phyloP scores from a whole-genome alignment of 2,113 vertebrate species.

The Noturus placidus region DNA sequence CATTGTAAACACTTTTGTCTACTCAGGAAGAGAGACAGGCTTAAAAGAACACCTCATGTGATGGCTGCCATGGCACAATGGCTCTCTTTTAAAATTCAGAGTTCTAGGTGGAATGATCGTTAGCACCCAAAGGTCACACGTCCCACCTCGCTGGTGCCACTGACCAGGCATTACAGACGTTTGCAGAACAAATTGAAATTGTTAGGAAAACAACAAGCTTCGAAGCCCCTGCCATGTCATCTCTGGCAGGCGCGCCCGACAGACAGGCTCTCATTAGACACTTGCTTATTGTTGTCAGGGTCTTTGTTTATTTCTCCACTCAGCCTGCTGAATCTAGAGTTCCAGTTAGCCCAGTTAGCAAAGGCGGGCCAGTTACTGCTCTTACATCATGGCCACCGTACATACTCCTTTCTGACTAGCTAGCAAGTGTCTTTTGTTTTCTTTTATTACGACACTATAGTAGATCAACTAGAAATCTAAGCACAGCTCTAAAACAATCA shows the following conservation, averaged over 20 bases:
- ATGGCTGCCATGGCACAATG: conserved; percentile 35
- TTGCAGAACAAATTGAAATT: conserved; percentile 40
- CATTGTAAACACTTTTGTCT: conserved; percentile 39
- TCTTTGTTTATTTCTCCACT: conserved; percentile 47
- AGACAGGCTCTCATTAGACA: conserved; percentile 54
- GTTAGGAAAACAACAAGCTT: conserved; percentile 44
- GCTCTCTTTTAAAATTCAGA: conserved; percentile 36
- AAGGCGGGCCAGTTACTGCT: neutral
- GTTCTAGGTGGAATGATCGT: conserved; percentile 41
- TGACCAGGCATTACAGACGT: conserved; percentile 35
- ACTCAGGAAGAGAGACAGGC: neutral
- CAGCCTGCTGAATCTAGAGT: conserved; percentile 32
- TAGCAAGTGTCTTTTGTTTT: neutral
- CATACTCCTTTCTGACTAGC: neutral
- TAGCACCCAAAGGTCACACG: conserved; percentile 52
- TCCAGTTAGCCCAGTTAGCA: conserved; percentile 12
- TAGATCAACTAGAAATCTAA: neutral
- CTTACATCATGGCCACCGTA: neutral
- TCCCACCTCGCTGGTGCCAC: conserved; percentile 41
- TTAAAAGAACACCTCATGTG: conserved; percentile 29
- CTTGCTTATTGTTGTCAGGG: conserved; percentile 53
- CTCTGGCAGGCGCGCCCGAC: conserved; percentile 34
- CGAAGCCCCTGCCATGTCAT: conserved; percentile 33
- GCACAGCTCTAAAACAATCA: neutral
- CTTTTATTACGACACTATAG: neutral